These are phyloP conservation scores for Antigone vipio DNA, from an alignment of 2,113 vertebrate genomes.

Conservation along the genomic window DNA sequence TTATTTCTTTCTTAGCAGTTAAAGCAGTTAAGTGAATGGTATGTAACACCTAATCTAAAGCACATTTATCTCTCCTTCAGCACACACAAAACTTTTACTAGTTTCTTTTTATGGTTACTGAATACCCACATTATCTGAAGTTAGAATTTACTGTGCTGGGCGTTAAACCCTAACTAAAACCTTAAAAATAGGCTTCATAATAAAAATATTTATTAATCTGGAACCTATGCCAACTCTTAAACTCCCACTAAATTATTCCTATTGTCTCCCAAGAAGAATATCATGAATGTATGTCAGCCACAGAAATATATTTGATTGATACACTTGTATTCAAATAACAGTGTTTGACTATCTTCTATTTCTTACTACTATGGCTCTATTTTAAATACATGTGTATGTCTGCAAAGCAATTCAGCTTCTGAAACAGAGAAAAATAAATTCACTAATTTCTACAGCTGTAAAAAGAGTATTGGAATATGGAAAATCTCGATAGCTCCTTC, in stretches of 20 bases:
- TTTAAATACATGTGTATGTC: neutral
- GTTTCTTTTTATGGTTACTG: neutral
- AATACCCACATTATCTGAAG: neutral
- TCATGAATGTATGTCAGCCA: neutral
- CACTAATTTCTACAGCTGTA: neutral
- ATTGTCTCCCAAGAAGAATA: neutral
- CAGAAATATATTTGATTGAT: neutral
- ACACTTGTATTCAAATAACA: neutral
- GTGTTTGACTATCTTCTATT: neutral
- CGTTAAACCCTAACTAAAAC: neutral
- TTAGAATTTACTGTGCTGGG: neutral
- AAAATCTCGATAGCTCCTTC: neutral
- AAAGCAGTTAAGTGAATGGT: neutral
- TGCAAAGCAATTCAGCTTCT: neutral
- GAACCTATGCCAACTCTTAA: neutral
- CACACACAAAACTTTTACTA: neutral
- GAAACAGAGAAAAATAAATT: neutral
- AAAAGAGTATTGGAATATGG: neutral
- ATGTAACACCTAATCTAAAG: slow-evolving; percentile 6
- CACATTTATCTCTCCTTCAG: neutral
- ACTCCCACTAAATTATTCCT: neutral
- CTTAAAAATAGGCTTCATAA: neutral
- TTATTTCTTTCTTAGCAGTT: neutral
- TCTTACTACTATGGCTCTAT: neutral
- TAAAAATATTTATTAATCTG: neutral